Evolutionary conservation across 2,888 invertebrate species (phyloP), one percentile per base, ranked within the genome.

Genomic region (Nomada fucata): DNA sequence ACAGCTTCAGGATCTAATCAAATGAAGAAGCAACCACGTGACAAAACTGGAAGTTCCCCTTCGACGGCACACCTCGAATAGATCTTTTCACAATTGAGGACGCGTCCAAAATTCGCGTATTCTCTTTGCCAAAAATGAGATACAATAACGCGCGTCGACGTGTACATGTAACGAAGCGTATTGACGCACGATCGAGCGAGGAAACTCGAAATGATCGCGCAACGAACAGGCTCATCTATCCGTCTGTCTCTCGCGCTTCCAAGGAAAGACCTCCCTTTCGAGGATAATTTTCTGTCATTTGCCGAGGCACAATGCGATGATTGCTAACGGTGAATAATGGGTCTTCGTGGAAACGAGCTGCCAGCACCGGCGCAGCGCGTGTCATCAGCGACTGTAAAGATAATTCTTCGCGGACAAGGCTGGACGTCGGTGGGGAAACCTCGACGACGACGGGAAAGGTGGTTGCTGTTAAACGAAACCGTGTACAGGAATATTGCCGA

Each of bases 211-310:
- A 47, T 47, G 1, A 15, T 13, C 47, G 1, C 15, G 13, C 11
- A 44, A 47, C 47, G 15, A 15, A n/a, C 18, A 36, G 15, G 53
- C 36, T 36, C 36, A 52, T 52, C 29, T 23, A 44, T 15, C 13
- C 23, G n/a, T 2, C 23, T 0, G 7, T 20, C 47, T 23, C 29
- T n/a, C 20, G 10, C 44, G 64, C 50, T 42, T 47, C 61, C 64
- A 15, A 52, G 47, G 57, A 53, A 79, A 68, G 61, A 77, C 70
- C 74, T 80, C 78, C 60, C 79, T 69, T 71, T 53, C 69, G 57
- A 67, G 61, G 70, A 82, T 78, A 87, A 85, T 85, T 84, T 84
- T 82, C 84, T 68, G 79, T 87, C 81, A 85, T 87, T 87, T 74
- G 76, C 69, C 61, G 29, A 23, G 61, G 72, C 55, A 72, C 79